Evolutionary conservation across 2,888 invertebrate genomes (phyloP), one percentile per base, ranked within the genome.

Genomic region (Parasteatoda lunata): DNA sequence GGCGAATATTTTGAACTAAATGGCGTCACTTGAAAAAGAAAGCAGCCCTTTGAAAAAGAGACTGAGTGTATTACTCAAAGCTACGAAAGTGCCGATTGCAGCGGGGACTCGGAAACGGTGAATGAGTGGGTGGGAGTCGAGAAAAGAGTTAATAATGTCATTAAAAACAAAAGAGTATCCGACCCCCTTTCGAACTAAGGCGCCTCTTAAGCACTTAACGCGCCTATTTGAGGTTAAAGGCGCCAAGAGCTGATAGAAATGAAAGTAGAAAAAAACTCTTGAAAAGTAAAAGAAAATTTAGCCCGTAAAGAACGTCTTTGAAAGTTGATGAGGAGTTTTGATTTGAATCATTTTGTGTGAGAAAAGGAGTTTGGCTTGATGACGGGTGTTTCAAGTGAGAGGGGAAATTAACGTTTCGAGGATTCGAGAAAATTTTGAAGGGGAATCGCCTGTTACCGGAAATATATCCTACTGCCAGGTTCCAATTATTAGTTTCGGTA

Each of bases 191-290:
- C 73, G 51, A 77, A 73, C 72, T 77, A 72, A 77, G 86, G 86
- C 80, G 77, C 86, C 86, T 86, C 86, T 86, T 86, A 87, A 87
- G 86, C 73, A 87, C 86, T 87, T 87, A 87, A 87, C 86, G 86
- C 73, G 72, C 77, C 86, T 87, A 86, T 87, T 87, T 87, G 86
- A 87, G 86, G 86, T 87, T 87, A 77, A 87, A 77, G 77, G 73
- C 86, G 73, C 77, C 84, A 66, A 48, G 72, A 30, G 73, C 47
- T 6, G 64, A 71, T 45, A 47, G 69, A 85, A 79, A 30, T 30
- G 30, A 86, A 80, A 77, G 59, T 66, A 51, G 73, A 48, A 64
- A 77, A 77, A 83, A 73, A 72, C 49, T 30, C 30, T 47, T 65
- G 51, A 13, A 30, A 47, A 69, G 69, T 68, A 69, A 77, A 69